Conservation (phyloP, 2,888 invertebrate species). For the Napeogenes sylphis region DNA sequence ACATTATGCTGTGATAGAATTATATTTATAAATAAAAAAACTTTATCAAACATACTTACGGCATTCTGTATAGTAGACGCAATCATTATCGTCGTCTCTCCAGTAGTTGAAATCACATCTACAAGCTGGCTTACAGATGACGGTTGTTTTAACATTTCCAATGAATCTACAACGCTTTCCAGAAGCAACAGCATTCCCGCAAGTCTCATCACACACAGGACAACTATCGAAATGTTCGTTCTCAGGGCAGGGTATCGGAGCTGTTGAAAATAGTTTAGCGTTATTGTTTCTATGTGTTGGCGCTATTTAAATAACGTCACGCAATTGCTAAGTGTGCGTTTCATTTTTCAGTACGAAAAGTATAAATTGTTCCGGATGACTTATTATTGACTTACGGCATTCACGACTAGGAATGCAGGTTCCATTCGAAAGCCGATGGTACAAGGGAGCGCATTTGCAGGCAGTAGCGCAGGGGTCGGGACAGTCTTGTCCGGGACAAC, state of each 20-base stretch:
- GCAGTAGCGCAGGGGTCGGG: constrained; percentile 31
- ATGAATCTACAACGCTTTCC: constrained; percentile 19
- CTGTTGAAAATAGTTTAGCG: constrained; percentile 7
- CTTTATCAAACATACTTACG: not conserved
- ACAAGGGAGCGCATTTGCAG: constrained; percentile 41
- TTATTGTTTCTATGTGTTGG: too few relatives aligned
- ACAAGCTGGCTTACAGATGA: constrained; percentile 12
- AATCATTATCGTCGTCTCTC: constrained; percentile 7
- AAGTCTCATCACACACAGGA: constrained; percentile 23
- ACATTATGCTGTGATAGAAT: too few relatives aligned
- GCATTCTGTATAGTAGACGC: constrained; percentile 4
- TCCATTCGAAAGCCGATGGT: constrained; percentile 32
- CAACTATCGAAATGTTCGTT: constrained; percentile 24
- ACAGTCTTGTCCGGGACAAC: constrained; percentile 37
- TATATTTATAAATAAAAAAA: not conserved
- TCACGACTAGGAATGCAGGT: constrained; percentile 38
- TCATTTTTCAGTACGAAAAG: too few relatives aligned
- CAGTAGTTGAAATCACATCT: constrained; percentile 11
- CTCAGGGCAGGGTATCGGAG: constrained; percentile 21
- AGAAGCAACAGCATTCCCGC: constrained; percentile 16
- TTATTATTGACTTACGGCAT: constrained; percentile 42
- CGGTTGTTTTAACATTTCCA: not conserved
- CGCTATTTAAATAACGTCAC: too few relatives aligned
- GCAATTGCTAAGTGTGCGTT: too few relatives aligned
- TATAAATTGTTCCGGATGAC: too few relatives aligned